Base-by-base conservation (phyloP, 2,888 invertebrate species). In the Hermaeophaga mercurialis region DNA sequence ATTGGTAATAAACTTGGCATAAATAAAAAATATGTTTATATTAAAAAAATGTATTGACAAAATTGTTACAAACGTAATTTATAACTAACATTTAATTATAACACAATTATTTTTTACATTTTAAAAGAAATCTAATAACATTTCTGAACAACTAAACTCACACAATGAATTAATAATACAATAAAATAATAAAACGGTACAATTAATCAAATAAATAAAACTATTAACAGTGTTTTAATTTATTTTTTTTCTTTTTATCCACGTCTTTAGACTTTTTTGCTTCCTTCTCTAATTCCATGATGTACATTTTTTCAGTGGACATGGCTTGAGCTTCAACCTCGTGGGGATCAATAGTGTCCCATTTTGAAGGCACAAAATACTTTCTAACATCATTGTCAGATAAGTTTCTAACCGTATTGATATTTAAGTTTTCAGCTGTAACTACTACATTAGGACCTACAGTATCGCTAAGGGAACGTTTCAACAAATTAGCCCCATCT, bases 261-360 rank as follows among this genome's bases (percentile, higher is more conserved):
- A n/a, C 14, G 4, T 41, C 28, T 11, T 28, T 41, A 6, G 18
- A 33, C 45, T 50, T 48, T 26, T 44, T 45, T 2, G 17, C 19
- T 12, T 43, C 41, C 22, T 48, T 55, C 14, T 58, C 61, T 41
- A 56, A 19, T 66, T 87, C 89, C 58, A 91, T 77, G 45, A 87
- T 82, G 69, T 90, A 91, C 88, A 92, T 90, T 73, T 91, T 91
- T 62, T 89, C 88, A 0, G 91, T 90, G 1, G 89, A 90, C 81
- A 91, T 89, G 1, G 92, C 91, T 75, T 87, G 86, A 1, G 85
- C 86, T 75, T 90, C 89, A 46, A 84, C 80, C 70, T 88, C 85
- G 67, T 88, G 85, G 9, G 94, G 91, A 79, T 96, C 95, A 15
- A 97, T 89, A 38, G 89, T 89, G 82, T 97, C 96, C 97, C 96